Conservation (phyloP, 2,888 invertebrate species). For the Oligia fasciuncula region DNA sequence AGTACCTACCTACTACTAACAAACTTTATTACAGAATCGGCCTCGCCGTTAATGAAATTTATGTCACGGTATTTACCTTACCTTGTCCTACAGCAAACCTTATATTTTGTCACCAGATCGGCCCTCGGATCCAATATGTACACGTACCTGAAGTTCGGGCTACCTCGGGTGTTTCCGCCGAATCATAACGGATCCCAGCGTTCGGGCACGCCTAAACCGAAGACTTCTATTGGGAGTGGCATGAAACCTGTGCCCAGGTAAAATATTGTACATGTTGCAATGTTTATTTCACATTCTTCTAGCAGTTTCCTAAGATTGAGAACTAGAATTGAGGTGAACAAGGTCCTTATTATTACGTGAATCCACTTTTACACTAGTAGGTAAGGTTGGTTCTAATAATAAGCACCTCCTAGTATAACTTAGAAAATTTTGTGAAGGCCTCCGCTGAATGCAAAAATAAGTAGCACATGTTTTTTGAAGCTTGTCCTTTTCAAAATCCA, state of each 20-base stretch:
- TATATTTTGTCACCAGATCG: constrained; percentile 88
- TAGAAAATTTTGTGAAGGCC: background rate
- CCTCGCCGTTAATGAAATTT: constrained; percentile 57
- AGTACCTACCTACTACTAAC: background rate
- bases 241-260: constrained; percentile 89
- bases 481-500: background rate
- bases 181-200: constrained; percentile 93
- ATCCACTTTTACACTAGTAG: background rate
- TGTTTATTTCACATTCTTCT: background rate
- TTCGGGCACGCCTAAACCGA: constrained; percentile 91
- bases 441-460: background rate
- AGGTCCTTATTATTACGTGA: background rate
- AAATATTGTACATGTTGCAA: constrained; percentile 28
- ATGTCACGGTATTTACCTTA: constrained; percentile 56
- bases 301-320: background rate
- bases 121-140: constrained; percentile 97
- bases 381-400: background rate
- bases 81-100: constrained; percentile 55
- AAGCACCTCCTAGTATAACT: background rate
- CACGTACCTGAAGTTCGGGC: constrained; percentile 97
- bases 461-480: background rate
- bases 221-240: constrained; percentile 88
- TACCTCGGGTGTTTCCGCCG: constrained; percentile 97
- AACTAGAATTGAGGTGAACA: background rate
- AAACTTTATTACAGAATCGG: constrained; percentile 47